Percentiles rank a stretch among this genome's conserved stretches.
phyloP scores from a whole-genome alignment of 1,140 invertebrate genomes.

The Mamestra configurata region DNA sequence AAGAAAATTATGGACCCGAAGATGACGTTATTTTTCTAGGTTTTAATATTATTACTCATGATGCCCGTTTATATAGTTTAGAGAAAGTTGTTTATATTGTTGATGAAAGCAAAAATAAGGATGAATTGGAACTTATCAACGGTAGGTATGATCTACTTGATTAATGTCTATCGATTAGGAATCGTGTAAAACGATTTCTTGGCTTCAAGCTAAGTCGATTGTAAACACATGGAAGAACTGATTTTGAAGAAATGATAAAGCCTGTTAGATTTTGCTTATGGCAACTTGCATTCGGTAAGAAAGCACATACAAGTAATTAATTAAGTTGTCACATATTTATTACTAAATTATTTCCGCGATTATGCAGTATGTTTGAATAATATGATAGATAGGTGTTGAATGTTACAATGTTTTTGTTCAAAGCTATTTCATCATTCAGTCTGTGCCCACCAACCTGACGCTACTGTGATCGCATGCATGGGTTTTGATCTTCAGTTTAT shows the following conservation, averaged over 20 bases:
- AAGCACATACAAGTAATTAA: no score
- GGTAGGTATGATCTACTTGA: background rate
- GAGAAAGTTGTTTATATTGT: slow-evolving; percentile 20
- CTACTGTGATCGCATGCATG: slow-evolving; percentile 50
- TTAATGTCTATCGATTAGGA: background rate
- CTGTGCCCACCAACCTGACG: slow-evolving; percentile 6
- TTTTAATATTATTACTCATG: background rate
- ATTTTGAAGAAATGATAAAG: no score
- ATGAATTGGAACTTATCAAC: background rate
- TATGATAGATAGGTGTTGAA: background rate
- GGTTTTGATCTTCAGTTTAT: background rate
- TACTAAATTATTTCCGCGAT: background rate
- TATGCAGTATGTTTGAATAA: background rate
- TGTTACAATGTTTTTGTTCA: background rate
- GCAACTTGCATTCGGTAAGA: background rate
- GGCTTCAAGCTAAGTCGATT: no score
- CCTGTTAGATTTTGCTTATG: no score
- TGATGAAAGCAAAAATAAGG: background rate
- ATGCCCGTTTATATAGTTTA: background rate
- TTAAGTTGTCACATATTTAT: background rate
- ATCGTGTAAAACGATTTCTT: background rate
- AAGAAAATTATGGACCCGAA: slow-evolving; percentile 52
- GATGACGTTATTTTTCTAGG: slow-evolving; percentile 56
- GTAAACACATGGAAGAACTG: no score
- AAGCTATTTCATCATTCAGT: slow-evolving; percentile 17